Conservation (phyloP, 2,113 vertebrate species). For the Nycticorax nycticorax region DNA sequence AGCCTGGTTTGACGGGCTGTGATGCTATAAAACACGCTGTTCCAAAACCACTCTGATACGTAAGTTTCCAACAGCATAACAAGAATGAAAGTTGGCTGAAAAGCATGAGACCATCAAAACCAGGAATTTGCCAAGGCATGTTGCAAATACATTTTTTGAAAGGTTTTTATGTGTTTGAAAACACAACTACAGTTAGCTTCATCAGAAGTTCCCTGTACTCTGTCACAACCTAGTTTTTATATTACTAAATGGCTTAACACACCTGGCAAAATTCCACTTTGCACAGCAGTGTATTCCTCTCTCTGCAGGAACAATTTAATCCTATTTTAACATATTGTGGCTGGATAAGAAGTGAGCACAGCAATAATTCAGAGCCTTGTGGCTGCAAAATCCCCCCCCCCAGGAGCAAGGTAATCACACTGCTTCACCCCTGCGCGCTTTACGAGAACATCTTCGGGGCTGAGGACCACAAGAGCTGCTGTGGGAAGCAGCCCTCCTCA, state of each 20-base stretch:
- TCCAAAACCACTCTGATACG: not conserved
- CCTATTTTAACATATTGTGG: not conserved
- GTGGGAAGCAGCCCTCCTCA: not conserved
- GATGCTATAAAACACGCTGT: not conserved
- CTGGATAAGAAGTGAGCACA: not conserved
- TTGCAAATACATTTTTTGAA: not conserved
- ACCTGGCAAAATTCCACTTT: not conserved
- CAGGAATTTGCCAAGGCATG: not conserved
- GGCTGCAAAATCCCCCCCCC: not conserved
- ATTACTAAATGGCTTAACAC: not conserved
- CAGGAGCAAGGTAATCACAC: not conserved
- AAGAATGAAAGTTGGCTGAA: not conserved
- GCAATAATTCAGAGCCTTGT: not conserved
- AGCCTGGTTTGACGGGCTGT: not conserved
- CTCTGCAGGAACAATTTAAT: not conserved
- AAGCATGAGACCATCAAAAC: not conserved
- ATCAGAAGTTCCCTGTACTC: not conserved
- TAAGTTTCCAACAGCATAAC: not conserved
- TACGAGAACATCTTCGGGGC: not conserved
- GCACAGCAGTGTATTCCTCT: not conserved
- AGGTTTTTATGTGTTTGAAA: not conserved
- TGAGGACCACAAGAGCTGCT: rapidly evolving
- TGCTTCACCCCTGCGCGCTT: rapidly evolving
- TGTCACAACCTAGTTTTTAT: not conserved
- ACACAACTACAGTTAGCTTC: not conserved